A percentile compares a stretch with the other conserved stretches of the same genome.
These are phyloP conservation scores for Ophthalmolycus amberensis DNA, from an alignment of 2,113 vertebrate genomes.

Conservation along the genomic window DNA sequence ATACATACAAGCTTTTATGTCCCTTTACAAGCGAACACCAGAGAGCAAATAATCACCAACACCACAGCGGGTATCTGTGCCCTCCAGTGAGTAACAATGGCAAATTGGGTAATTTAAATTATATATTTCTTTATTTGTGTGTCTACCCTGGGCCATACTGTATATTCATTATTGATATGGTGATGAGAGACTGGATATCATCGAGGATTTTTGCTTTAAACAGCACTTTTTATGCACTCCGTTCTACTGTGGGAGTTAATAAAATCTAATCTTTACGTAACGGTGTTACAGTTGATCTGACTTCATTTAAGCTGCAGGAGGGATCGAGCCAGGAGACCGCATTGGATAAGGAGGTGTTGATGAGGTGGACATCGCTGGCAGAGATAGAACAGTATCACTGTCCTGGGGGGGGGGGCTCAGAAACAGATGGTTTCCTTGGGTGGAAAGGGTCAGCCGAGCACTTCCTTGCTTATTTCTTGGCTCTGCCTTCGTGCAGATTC, in stretches of 20 bases:
- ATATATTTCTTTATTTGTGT: constrained; percentile 1
- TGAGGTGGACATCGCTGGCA: constrained; percentile 23
- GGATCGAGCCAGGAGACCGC: constrained; percentile 1
- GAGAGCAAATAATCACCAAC: constrained; percentile 54
- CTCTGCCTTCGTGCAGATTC: constrained; percentile 9
- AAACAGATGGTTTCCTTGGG: constrained; percentile 39
- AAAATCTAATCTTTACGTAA: constrained; percentile 1
- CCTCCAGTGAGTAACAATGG: constrained; percentile 37
- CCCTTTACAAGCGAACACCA: constrained; percentile 53
- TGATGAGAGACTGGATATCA: background rate
- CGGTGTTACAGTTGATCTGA: background rate
- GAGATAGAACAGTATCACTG: constrained; percentile 31
- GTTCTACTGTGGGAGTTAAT: background rate
- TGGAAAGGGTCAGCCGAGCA: constrained; percentile 23
- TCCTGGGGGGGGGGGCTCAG: constrained; percentile 18
- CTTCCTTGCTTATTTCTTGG: constrained; percentile 44
- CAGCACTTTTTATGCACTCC: background rate
- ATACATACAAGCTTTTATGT: constrained; percentile 49
- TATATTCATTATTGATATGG: background rate
- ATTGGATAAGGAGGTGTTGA: constrained; percentile 23
- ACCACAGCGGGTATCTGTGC: constrained; percentile 15
- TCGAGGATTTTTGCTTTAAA: background rate
- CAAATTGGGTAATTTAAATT: constrained; percentile 32
- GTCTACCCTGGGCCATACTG: background rate
- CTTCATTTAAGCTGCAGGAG: constrained; percentile 11